These are phyloP conservation scores for Halcyon chelicuti DNA, from an alignment of 2,797 vertebrate genomes.

Conservation along the genomic window DNA sequence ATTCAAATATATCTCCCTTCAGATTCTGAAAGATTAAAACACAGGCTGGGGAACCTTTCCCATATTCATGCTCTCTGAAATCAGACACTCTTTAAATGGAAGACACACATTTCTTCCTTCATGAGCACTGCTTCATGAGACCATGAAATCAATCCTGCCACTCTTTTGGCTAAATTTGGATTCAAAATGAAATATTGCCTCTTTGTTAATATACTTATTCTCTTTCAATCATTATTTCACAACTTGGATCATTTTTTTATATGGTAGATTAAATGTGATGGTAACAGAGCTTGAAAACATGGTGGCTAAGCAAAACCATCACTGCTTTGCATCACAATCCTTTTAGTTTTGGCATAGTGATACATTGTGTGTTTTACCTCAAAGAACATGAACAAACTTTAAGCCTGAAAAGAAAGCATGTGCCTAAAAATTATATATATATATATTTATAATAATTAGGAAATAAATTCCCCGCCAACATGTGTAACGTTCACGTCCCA, in stretches of 20 bases:
- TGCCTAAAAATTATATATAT: background rate
- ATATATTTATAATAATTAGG: background rate
- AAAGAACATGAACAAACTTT: background rate
- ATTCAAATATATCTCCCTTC: background rate
- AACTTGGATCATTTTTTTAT: background rate
- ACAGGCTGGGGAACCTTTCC: background rate
- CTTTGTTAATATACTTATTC: constrained; percentile 11
- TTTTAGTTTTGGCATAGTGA: background rate
- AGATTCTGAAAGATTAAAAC: background rate
- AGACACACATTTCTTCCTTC: background rate
- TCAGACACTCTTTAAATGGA: background rate
- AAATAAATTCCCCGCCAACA: background rate
- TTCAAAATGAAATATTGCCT: constrained; percentile 51
- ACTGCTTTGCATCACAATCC: background rate
- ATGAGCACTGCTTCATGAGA: background rate
- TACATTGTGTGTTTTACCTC: background rate
- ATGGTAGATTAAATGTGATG: constrained; percentile 15
- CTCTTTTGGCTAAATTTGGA: constrained; percentile 10
- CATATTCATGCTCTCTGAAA: background rate
- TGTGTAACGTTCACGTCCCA: background rate
- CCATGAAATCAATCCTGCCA: constrained; percentile 27
- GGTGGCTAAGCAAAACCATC: background rate
- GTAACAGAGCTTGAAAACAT: constrained; percentile 5
- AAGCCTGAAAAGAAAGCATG: background rate
- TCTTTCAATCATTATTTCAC: constrained; percentile 31